These are phyloP conservation scores for Pteruthius melanotis DNA, from an alignment of 2,113 vertebrate species.

Conservation along the genomic window DNA sequence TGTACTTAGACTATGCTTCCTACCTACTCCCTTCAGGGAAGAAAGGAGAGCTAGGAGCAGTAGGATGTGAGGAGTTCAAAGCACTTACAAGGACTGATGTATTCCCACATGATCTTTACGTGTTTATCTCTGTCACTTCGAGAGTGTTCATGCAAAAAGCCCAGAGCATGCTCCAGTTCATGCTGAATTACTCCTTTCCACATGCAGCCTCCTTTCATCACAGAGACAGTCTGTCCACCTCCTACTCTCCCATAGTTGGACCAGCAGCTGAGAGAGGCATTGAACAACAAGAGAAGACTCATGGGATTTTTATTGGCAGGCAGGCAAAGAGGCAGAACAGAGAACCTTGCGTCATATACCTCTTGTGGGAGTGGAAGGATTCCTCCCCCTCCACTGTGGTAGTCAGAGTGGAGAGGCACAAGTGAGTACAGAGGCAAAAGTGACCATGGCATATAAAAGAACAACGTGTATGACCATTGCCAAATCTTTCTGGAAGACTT, in stretches of 20 bases:
- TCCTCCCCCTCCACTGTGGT: neutral
- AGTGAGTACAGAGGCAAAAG: neutral
- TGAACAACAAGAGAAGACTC: neutral
- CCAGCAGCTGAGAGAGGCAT: slow-evolving; percentile 75
- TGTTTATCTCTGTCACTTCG: slow-evolving; percentile 81
- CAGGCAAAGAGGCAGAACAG: neutral
- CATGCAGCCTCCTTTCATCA: slow-evolving; percentile 80
- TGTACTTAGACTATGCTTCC: neutral
- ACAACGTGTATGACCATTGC: fast-evolving
- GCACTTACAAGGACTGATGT: slow-evolving; percentile 74
- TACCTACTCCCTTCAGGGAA: neutral
- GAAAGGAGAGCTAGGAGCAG: neutral
- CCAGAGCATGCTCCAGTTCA: slow-evolving; percentile 82
- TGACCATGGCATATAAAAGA: neutral
- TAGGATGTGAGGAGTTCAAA: neutral
- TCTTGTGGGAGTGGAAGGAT: neutral
- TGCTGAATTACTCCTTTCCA: slow-evolving; percentile 83
- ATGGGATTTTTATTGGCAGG: neutral
- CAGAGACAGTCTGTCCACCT: slow-evolving; percentile 78
- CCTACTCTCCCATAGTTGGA: slow-evolving; percentile 80
- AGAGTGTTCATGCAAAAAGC: slow-evolving; percentile 85
- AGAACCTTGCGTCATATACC: neutral
- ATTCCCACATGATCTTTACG: slow-evolving; percentile 81
- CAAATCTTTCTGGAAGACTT: neutral
- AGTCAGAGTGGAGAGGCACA: neutral